Conservation (phyloP, 1,140 invertebrate species). For the Micrasema minimum region DNA sequence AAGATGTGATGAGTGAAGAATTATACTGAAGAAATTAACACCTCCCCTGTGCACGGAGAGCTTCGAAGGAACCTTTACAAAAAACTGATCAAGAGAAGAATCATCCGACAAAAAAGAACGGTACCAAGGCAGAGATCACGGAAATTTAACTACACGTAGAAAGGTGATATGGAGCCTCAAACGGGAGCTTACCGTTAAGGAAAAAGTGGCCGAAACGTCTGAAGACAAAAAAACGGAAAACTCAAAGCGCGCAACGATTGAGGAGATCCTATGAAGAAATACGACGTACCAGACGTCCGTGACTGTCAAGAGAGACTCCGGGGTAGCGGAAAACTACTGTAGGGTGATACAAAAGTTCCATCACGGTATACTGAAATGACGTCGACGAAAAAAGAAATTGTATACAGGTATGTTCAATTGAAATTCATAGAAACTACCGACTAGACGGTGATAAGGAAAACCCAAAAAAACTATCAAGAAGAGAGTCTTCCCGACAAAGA, state of each 20-base stretch:
- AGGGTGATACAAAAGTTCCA: neutral
- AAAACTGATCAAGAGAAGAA: slow-evolving; percentile 42
- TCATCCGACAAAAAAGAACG: slow-evolving; percentile 46
- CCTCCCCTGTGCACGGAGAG: slow-evolving; percentile 26
- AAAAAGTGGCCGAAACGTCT: slow-evolving; percentile 1
- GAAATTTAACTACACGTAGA: slow-evolving; percentile 54
- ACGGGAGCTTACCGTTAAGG: slow-evolving; percentile 47
- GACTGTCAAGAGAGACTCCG: neutral
- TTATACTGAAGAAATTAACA: slow-evolving; percentile 6
- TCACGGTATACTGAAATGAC: neutral
- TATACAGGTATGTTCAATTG: slow-evolving; percentile 4
- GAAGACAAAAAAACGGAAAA: neutral
- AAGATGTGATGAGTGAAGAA: slow-evolving; percentile 3
- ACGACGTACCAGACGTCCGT: neutral
- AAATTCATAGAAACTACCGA: slow-evolving; percentile 38
- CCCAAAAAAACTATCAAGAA: slow-evolving; percentile 5
- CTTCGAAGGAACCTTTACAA: slow-evolving; percentile 51
- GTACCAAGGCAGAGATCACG: slow-evolving; percentile 48
- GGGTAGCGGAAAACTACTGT: neutral
- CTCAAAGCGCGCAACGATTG: neutral
- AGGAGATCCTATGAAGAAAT: neutral
- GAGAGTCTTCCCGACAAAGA: slow-evolving; percentile 12
- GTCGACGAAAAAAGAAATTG: neutral
- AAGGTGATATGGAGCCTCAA: slow-evolving; percentile 48
- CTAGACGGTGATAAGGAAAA: neutral